These are phyloP conservation scores for Pica pica DNA, from an alignment of 2,113 vertebrate species.

Conservation along the genomic window DNA sequence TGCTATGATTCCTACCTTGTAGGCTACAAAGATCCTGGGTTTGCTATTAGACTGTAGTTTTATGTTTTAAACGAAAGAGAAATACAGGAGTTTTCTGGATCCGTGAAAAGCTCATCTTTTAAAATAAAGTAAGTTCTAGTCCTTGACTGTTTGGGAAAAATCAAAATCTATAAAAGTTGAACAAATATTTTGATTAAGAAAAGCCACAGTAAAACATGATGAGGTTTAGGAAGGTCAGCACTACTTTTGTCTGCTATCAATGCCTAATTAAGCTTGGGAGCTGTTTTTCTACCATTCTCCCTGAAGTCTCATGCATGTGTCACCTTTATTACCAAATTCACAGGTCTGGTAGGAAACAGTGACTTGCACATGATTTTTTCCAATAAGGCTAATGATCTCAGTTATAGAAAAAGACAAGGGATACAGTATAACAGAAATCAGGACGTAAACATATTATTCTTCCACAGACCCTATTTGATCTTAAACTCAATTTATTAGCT, in stretches of 20 bases:
- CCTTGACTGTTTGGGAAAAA: neutral
- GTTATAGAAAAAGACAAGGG: neutral
- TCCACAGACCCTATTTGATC: neutral
- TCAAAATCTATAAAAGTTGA: neutral
- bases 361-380: neutral
- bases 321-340: neutral
- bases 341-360: neutral
- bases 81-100: neutral
- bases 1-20: neutral
- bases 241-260: neutral
- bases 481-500: neutral
- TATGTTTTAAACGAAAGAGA: neutral
- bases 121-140: neutral
- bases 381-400: neutral
- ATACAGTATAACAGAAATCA: neutral
- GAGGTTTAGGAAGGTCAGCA: neutral
- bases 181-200: neutral
- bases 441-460: neutral
- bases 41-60: neutral
- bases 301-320: neutral
- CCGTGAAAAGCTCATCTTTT: neutral
- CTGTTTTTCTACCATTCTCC: neutral
- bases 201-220: neutral
- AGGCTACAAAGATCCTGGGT: neutral
- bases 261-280: neutral